phyloP scores from a whole-genome alignment of 1,140 invertebrate genomes.

The Macrobrachium rosenbergii region DNA sequence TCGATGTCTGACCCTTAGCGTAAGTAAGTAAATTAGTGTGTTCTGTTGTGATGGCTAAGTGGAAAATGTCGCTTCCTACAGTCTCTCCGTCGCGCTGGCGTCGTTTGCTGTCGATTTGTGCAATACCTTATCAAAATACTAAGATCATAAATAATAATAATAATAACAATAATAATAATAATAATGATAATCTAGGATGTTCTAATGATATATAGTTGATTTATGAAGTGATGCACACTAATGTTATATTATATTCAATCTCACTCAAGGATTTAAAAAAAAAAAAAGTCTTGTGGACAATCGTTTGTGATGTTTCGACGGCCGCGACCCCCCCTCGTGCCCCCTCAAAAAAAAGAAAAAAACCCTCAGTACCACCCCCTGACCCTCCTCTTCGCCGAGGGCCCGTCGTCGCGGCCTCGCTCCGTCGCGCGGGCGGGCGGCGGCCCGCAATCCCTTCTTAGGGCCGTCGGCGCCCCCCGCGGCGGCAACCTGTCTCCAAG shows the following conservation, averaged over 20 bases:
- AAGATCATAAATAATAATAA: conserved; percentile 54
- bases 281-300: conserved; percentile 46
- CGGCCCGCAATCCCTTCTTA: no score
- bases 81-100: conserved; percentile 55
- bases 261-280: conserved; percentile 55
- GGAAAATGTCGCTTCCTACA: conserved; percentile 14
- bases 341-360: no score
- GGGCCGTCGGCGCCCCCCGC: no score
- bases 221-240: not conserved
- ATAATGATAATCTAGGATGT: conserved; percentile 41
- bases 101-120: conserved; percentile 58
- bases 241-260: not conserved
- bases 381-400: no score
- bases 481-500: no score
- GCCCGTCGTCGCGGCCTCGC: no score
- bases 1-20: no score
- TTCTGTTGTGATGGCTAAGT: conserved; percentile 35
- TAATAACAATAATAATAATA: conserved; percentile 57
- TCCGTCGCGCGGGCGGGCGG: no score
- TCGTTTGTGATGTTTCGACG: conserved; percentile 21
- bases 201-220: not conserved
- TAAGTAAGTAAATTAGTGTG: no score
- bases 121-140: conserved; percentile 64
- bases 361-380: not conserved
- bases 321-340: not conserved